Base-by-base conservation (phyloP, 2,888 invertebrate species). In the Apotomis capreana region DNA sequence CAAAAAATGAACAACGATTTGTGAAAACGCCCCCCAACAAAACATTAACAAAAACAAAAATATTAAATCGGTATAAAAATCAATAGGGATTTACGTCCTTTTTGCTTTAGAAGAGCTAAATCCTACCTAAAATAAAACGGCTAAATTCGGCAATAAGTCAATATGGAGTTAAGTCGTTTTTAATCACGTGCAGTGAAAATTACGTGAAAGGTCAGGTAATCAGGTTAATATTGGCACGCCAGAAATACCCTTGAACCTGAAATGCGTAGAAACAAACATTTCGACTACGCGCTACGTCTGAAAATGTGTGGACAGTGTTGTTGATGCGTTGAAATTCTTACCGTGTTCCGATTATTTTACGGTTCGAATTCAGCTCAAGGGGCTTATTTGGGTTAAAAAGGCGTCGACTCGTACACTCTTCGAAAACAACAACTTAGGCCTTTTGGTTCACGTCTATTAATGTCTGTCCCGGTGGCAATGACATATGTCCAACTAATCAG, bases 161-260 rank as follows among this genome's bases (percentile, higher is more conserved):
- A 60, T 15, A 46, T 44, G n/a, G 12, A 58, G n/a, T 6, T 60
- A 8, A 60, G 60, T 46, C 40, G 15, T 13, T 60, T 46, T 15
- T 3, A 9, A 60, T 10, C 49, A 10, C 1, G 15, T 3, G 6
- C 8, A 10, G 5, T 15, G 4, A 44, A 60, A 44, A 60, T 44
- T 60, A 60, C 60, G 15, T 60, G 44, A 60, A 60, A 60, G 60
- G 60, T 60, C 60, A 44, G 49, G 55, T 49, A 58, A 58, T 60
- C 60, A 44, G 49, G 55, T 49, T 67, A 58, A 59, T 68, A 40
- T 51, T 51, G 59, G 67, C 67, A 68, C 67, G 59, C 58, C 5
- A 37, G 26, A 44, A 58, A 65, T 5, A 57, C 55, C 67, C 58
- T 58, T 68, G 67, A 59, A 68, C 67, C 58, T 68, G 58, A 64